Percentiles rank a stretch among this genome's conserved stretches.
Conservation (phyloP, 2,797 vertebrate genomes). For the Xerus rutilus region DNA sequence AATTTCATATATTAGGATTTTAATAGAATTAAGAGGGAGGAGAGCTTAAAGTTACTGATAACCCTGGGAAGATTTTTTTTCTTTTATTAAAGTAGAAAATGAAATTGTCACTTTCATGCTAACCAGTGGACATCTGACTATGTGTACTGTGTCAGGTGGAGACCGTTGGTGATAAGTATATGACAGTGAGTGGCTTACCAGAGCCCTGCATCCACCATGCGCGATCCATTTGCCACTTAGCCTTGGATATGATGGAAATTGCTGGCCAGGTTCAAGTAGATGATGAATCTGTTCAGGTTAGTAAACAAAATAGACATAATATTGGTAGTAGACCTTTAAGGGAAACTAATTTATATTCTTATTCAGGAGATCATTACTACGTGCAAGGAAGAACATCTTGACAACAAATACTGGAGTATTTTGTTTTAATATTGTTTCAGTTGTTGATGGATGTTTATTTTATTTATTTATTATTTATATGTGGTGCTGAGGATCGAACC, state of each 20-base stretch:
- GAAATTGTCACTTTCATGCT: neutral
- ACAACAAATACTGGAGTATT: neutral
- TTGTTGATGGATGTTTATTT: too few relatives aligned
- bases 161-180: slow-evolving; percentile 99
- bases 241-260: slow-evolving; percentile 99
- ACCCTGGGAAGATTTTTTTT: slow-evolving; percentile 76
- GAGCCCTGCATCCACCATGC: slow-evolving; percentile 98
- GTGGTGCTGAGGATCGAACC: too few relatives aligned
- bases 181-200: slow-evolving; percentile 99
- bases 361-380: neutral
- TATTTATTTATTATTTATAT: too few relatives aligned
- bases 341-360: neutral
- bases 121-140: neutral
- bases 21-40: neutral
- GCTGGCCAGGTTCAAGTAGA: slow-evolving; percentile 99
- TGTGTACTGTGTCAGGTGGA: slow-evolving; percentile 92
- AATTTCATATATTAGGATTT: neutral
- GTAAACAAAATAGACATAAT: slow-evolving; percentile 60
- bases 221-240: slow-evolving; percentile 97
- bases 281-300: slow-evolving; percentile 96
- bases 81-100: slow-evolving; percentile 38
- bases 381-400: neutral
- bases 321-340: too few relatives aligned
- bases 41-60: slow-evolving; percentile 56
- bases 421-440: too few relatives aligned